Evolutionary conservation across 2,888 invertebrate genomes (phyloP), one percentile per base, ranked within the genome.

Genomic region (Pseudococcus longispinus): DNA sequence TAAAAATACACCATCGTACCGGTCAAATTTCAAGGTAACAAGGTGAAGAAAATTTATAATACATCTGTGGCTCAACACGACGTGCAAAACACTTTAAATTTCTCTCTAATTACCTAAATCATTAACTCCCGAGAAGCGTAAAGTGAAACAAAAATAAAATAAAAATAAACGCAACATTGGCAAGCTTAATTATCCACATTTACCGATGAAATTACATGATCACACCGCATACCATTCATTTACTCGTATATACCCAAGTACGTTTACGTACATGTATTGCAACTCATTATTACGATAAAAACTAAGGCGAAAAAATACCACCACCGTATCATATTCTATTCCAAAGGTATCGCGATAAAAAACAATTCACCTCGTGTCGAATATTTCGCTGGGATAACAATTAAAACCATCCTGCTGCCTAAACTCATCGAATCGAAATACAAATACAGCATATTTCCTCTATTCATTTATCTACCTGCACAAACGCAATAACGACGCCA

Each of bases 141-240:
- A 60, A 60, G 23, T 20, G 55, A 13, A 5, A 60, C 23, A 60
- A 60, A 60, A n/a, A 51, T n/a, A 4, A 9, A 60, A 60, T 60
- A 60, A 60, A 60, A 60, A 60, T 60, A 60, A 60, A 60, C 60
- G 60, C 60, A 60, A 60, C 60, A 60, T 60, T 60, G 60, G 60
- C 23, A 20, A 60, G 60, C 60, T 60, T 23, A 60, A 60, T 60
- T 60, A 60, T 60, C 23, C 60, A 13, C 23, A 23, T 60, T 23
- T 60, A 60, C 23, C 60, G 60, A 23, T 23, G 60, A 60, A 23
- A 60, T 60, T 60, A 60, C 23, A 60, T 8, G 60, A 60, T 60
- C 60, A 60, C 60, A 60, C 23, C 23, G 60, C 60, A 60, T 60
- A 60, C 60, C 60, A 60, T 60, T 20, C 9, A 60, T 23, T 2